phyloP scores from a whole-genome alignment of 2,113 vertebrate species.

The Irena cyanogastra region DNA sequence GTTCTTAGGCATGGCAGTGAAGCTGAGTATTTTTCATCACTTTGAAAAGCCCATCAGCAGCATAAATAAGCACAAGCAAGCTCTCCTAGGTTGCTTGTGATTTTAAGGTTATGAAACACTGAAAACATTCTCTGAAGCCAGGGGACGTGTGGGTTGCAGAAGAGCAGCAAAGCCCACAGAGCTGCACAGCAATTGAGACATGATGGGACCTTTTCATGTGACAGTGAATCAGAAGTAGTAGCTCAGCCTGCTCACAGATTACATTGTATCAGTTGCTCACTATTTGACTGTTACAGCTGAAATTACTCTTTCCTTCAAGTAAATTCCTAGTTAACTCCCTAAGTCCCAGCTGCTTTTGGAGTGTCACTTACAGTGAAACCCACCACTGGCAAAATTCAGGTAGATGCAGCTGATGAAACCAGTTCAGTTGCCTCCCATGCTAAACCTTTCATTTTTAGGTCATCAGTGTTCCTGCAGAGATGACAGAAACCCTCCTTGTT shows the following conservation, averaged over 20 bases:
- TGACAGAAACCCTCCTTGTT: neutral
- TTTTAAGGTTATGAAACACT: neutral
- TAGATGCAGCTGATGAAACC: neutral
- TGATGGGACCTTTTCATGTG: neutral
- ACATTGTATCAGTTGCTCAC: neutral
- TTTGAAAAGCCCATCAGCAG: neutral
- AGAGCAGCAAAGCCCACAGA: neutral
- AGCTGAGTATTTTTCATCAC: neutral
- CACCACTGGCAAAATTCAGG: neutral
- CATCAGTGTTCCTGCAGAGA: neutral
- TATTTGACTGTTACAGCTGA: neutral
- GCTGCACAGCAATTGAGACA: neutral
- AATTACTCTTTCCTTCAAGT: neutral
- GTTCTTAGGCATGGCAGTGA: neutral
- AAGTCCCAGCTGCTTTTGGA: neutral
- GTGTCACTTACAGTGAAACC: neutral
- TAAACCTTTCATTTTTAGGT: neutral
- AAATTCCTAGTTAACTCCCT: neutral
- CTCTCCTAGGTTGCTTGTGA: neutral
- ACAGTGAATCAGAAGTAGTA: neutral
- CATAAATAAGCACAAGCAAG: neutral
- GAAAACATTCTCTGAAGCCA: neutral
- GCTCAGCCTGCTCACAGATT: neutral
- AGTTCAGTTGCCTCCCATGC: neutral
- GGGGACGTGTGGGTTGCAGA: accelerated